Conservation (phyloP, 2,888 invertebrate genomes). For the Sabatieria punctata region DNA sequence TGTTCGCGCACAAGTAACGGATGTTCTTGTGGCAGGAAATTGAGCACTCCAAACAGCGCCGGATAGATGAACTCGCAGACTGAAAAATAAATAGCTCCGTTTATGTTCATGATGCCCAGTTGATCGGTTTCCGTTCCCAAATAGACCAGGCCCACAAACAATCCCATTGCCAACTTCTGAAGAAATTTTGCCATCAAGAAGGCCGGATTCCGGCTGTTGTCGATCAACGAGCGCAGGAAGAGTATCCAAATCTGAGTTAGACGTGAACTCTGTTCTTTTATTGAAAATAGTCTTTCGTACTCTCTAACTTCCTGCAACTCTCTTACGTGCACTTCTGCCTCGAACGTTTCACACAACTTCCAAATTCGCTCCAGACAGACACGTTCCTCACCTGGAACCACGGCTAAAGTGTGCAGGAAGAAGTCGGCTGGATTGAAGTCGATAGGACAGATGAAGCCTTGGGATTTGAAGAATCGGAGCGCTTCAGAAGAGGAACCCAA, state of each 20-base stretch:
- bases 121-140: slow-evolving; percentile 60
- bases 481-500: slow-evolving; percentile 49
- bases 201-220: slow-evolving; percentile 24
- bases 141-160: slow-evolving; percentile 65
- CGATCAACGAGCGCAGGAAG: slow-evolving; percentile 18
- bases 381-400: slow-evolving; percentile 61
- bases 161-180: slow-evolving; percentile 27
- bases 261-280: neutral
- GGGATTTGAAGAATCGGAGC: slow-evolving; percentile 31
- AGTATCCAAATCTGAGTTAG: slow-evolving; percentile 13
- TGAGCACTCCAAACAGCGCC: slow-evolving; percentile 81
- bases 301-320: neutral
- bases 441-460: slow-evolving; percentile 42
- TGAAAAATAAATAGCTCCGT: slow-evolving; percentile 73
- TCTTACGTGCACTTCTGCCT: neutral
- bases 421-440: slow-evolving; percentile 84
- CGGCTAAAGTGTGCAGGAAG: slow-evolving; percentile 66
- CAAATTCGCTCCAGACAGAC: slow-evolving; percentile 47
- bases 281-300: too few relatives aligned
- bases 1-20: slow-evolving; percentile 77
- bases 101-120: slow-evolving; percentile 81
- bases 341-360: slow-evolving; percentile 1
- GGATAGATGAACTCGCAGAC: slow-evolving; percentile 82
- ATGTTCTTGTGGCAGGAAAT: slow-evolving; percentile 58
- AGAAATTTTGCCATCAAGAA: slow-evolving; percentile 23